Percentiles rank a stretch among this genome's conserved stretches.
These are phyloP conservation scores for Parnassius apollo DNA, from an alignment of 2,888 invertebrate genomes.

Conservation along the genomic window DNA sequence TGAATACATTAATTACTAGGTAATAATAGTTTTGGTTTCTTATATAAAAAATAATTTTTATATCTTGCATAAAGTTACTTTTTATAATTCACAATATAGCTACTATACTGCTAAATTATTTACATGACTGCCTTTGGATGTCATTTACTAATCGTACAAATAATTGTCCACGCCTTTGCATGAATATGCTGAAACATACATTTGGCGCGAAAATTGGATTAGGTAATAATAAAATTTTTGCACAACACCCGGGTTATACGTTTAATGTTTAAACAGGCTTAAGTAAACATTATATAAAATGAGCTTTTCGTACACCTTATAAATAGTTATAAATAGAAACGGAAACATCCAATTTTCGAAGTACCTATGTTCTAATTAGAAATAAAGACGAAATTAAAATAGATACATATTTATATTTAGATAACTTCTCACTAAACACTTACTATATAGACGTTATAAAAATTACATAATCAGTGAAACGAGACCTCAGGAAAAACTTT, in stretches of 20 bases:
- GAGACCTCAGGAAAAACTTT: too few relatives aligned
- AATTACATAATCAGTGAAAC: too few relatives aligned
- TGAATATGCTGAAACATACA: background rate
- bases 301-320: background rate
- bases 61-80: slow-evolving; percentile 35
- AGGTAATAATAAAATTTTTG: slow-evolving; percentile 22
- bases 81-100: slow-evolving; percentile 33
- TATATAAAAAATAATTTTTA: slow-evolving; percentile 58
- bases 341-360: too few relatives aligned
- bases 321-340: too few relatives aligned
- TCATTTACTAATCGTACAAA: slow-evolving; percentile 22
- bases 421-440: too few relatives aligned
- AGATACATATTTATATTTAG: too few relatives aligned
- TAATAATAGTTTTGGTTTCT: slow-evolving; percentile 54
- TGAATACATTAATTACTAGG: slow-evolving; percentile 23
- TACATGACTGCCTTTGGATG: slow-evolving; percentile 60
- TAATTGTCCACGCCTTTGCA: background rate
- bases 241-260: slow-evolving; percentile 30
- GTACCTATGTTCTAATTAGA: too few relatives aligned
- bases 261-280: slow-evolving; percentile 5
- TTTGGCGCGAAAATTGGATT: slow-evolving; percentile 5
- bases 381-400: too few relatives aligned
- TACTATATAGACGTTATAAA: too few relatives aligned
- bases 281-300: slow-evolving; percentile 13
- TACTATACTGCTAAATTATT: slow-evolving; percentile 43